phyloP scores from a whole-genome alignment of 2,888 invertebrate genomes.

The Sarcophaga subvicina region DNA sequence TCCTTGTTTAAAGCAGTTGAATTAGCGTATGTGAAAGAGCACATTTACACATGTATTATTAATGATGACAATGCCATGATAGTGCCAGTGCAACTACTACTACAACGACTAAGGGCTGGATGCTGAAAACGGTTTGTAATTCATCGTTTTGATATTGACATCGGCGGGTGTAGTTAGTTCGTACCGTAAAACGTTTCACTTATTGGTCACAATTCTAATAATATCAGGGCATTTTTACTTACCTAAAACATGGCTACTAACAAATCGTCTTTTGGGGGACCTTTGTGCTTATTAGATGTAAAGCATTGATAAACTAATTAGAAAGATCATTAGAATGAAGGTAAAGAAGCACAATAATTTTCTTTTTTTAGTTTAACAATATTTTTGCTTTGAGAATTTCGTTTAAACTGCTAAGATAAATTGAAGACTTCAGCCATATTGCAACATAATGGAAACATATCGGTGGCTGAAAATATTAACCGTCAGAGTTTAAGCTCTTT shows the following conservation, averaged over 20 bases:
- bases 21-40: background rate
- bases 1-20: conserved; percentile 8
- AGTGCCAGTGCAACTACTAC: background rate
- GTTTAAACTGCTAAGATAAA: no score
- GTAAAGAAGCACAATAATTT: no score
- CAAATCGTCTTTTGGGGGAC: background rate
- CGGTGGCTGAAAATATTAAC: no score
- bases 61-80: conserved; percentile 14
- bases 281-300: no score
- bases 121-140: conserved; percentile 28
- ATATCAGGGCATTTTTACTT: no score
- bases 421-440: no score
- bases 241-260: background rate
- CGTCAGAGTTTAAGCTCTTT: no score
- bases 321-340: no score
- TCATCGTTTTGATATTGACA: conserved; percentile 59
- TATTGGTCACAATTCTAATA: conserved; percentile 20
- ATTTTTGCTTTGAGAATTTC: no score
- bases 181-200: conserved; percentile 22
- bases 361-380: no score
- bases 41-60: background rate
- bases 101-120: background rate
- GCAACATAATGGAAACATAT: no score
- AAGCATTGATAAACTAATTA: no score
- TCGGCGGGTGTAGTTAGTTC: conserved; percentile 49